These are phyloP conservation scores for Platyscelio sp. DNA, from an alignment of 2,888 invertebrate genomes.

Conservation along the genomic window DNA sequence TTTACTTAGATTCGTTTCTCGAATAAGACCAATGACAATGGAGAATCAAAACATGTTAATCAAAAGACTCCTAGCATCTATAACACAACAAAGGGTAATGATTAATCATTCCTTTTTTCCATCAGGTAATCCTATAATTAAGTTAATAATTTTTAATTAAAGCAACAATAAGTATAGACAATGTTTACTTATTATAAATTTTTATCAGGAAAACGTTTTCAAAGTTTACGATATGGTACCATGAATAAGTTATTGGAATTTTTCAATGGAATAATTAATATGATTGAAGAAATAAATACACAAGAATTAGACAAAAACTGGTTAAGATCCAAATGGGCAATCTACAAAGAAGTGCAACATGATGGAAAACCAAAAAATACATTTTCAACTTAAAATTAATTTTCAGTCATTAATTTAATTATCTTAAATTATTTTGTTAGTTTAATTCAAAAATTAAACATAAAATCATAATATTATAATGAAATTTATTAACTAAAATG, in stretches of 20 bases:
- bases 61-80: conserved; percentile 88
- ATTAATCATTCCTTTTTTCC: conserved; percentile 86
- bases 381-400: too few species aligned
- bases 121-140: conserved; percentile 61
- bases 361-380: conserved; percentile 46
- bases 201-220: conserved; percentile 78
- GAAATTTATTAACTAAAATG: too few species aligned
- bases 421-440: too few species aligned
- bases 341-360: conserved; percentile 36
- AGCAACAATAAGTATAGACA: too few species aligned
- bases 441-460: too few species aligned
- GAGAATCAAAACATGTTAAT: conserved; percentile 88
- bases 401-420: too few species aligned
- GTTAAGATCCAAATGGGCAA: conserved; percentile 74
- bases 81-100: conserved; percentile 89
- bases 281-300: conserved; percentile 82
- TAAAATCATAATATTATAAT: too few species aligned
- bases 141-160: too few species aligned
- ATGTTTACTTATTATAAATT: too few species aligned
- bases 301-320: conserved; percentile 77
- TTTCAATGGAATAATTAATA: conserved; percentile 77
- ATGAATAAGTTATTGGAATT: conserved; percentile 81
- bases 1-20: conserved; percentile 89
- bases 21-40: conserved; percentile 88
- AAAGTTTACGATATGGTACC: conserved; percentile 80